Percentiles rank a stretch among this genome's conserved stretches.
Conservation (phyloP, 2,113 vertebrate genomes). For the Nymphicus hollandicus region DNA sequence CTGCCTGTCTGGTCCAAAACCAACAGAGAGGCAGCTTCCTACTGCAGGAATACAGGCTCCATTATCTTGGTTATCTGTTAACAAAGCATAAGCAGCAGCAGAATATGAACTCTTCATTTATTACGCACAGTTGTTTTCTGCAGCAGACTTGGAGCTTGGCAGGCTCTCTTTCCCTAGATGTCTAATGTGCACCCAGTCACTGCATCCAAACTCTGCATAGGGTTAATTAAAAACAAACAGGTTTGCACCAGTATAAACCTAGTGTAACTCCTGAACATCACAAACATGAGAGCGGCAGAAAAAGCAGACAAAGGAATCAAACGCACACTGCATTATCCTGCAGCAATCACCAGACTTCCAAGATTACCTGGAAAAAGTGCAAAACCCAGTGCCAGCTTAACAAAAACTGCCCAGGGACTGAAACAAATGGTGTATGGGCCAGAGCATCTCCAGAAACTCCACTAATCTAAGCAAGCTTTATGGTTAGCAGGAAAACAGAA, state of each 20-base stretch:
- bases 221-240: background rate
- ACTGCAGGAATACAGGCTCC: background rate
- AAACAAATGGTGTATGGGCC: background rate
- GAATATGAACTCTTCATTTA: background rate
- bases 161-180: background rate
- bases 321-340: background rate
- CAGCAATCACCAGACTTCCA: background rate
- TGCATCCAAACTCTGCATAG: background rate
- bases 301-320: background rate
- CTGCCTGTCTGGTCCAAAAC: slow-evolving; percentile 27
- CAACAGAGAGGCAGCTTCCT: slow-evolving; percentile 17
- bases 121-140: background rate
- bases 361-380: background rate
- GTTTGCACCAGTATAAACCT: background rate
- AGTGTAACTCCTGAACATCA: background rate
- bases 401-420: background rate
- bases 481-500: background rate
- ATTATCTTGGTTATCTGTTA: slow-evolving; percentile 18
- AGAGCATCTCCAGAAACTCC: background rate
- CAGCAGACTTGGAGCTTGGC: background rate
- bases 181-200: background rate
- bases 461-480: background rate
- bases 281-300: background rate
- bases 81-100: slow-evolving; percentile 4
- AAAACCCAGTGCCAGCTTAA: background rate